Conservation (phyloP, 2,113 vertebrate species). For the Xenus cinereus region DNA sequence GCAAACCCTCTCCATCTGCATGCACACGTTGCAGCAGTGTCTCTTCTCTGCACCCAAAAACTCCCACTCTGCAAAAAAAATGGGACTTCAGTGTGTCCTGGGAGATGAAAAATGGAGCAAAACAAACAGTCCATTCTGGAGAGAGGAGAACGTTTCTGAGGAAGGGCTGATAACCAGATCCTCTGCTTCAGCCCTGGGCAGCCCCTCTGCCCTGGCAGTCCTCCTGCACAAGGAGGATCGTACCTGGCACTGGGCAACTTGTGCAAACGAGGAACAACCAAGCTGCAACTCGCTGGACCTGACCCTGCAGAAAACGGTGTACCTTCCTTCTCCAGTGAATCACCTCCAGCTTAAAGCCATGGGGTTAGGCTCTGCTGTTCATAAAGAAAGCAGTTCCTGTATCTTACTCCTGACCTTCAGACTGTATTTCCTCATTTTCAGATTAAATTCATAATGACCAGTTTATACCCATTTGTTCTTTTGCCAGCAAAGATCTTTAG, state of each 20-base stretch:
- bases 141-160: background rate
- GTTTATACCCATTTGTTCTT: background rate
- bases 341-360: background rate
- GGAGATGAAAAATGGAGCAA: background rate
- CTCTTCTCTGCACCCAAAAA: background rate
- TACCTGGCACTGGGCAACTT: background rate
- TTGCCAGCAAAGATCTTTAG: background rate
- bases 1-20: background rate
- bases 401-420: background rate
- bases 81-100: background rate
- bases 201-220: background rate
- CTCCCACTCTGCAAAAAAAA: background rate
- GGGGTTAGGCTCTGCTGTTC: background rate
- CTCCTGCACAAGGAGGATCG: background rate
- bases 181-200: background rate
- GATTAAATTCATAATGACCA: background rate
- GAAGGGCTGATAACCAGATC: background rate
- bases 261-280: rapidly evolving
- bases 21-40: rapidly evolving
- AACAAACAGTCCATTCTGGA: background rate
- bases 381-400: background rate
- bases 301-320: background rate
- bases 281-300: background rate
- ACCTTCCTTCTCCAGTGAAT: background rate
- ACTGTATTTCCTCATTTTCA: background rate